Evolutionary conservation across 1,140 invertebrate species (phyloP).

Genomic region (Phthorimaea operculella): DNA sequence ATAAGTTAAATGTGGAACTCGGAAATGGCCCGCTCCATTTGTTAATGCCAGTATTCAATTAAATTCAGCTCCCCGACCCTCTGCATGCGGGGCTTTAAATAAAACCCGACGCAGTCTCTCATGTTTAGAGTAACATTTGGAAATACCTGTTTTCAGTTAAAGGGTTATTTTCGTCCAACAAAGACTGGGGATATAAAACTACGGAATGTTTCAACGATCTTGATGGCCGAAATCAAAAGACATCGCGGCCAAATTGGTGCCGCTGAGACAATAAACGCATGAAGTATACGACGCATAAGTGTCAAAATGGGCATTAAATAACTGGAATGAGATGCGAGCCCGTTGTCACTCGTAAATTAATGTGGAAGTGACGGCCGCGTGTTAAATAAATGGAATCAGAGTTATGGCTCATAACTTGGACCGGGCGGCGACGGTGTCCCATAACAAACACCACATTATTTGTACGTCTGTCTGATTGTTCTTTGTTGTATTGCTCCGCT

Average conservation of each 20-base stretch:
- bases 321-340: constrained; percentile 45
- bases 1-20: constrained; percentile 63
- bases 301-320: constrained; percentile 60
- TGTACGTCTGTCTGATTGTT: constrained; percentile 10
- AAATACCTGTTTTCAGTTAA: background rate
- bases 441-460: constrained; percentile 38
- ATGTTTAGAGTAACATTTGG: constrained; percentile 11
- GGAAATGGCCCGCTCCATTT: constrained; percentile 59
- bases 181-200: background rate
- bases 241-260: constrained; percentile 31
- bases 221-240: constrained; percentile 20
- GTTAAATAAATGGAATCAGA: constrained; percentile 60
- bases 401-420: constrained; percentile 56
- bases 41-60: constrained; percentile 64
- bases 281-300: constrained; percentile 41
- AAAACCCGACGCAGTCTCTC: constrained; percentile 30
- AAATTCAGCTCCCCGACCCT: constrained; percentile 60
- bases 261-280: constrained; percentile 35
- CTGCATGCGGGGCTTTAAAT: constrained; percentile 47
- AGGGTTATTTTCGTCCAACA: background rate
- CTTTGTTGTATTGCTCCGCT: constrained; percentile 13
- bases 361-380: constrained; percentile 41
- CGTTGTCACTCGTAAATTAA: constrained; percentile 61
- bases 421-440: constrained; percentile 34
- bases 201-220: background rate